A percentile compares a stretch with the other conserved stretches of the same genome.
Conservation (phyloP, 2,888 invertebrate genomes). For the Thereva nobilitata region DNA sequence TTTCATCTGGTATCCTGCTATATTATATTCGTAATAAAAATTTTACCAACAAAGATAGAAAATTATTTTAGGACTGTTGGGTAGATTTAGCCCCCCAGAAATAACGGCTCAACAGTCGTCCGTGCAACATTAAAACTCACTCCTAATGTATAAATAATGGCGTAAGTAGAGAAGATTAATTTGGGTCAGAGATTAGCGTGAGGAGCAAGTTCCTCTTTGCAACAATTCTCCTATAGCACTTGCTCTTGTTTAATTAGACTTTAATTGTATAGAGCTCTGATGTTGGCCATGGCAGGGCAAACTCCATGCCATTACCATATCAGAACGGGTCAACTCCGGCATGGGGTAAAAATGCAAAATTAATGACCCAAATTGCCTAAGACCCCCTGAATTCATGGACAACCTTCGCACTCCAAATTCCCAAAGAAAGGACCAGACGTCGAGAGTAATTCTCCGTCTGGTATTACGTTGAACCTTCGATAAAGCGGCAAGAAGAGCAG, state of each 20-base stretch:
- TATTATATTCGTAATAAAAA: slow-evolving; percentile 14
- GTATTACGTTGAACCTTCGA: background rate
- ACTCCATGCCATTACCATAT: slow-evolving; percentile 12
- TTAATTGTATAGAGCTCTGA: slow-evolving; percentile 19
- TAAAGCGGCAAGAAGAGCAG: background rate
- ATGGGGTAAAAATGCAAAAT: slow-evolving; percentile 24
- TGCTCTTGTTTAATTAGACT: slow-evolving; percentile 28
- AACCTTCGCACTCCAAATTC: slow-evolving; percentile 5
- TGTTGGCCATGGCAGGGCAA: background rate
- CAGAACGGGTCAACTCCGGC: background rate
- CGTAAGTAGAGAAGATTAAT: slow-evolving; percentile 27
- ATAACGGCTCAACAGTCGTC: slow-evolving; percentile 16
- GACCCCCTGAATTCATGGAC: slow-evolving; percentile 28
- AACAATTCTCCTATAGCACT: slow-evolving; percentile 12
- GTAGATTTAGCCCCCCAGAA: background rate
- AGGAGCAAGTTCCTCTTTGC: background rate
- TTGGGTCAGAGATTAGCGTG: slow-evolving; percentile 13
- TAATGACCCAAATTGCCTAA: slow-evolving; percentile 20
- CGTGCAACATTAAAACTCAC: slow-evolving; percentile 14
- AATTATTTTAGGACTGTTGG: slow-evolving; percentile 26
- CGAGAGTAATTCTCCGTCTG: background rate
- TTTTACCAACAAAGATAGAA: slow-evolving; percentile 6
- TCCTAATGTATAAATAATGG: slow-evolving; percentile 28
- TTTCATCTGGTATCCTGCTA: slow-evolving; percentile 24
- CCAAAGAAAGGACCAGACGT: slow-evolving; percentile 13